A percentile compares a stretch with the other conserved stretches of the same genome.
phyloP scores from a whole-genome alignment of 2,888 invertebrate genomes.

The Patella depressa region DNA sequence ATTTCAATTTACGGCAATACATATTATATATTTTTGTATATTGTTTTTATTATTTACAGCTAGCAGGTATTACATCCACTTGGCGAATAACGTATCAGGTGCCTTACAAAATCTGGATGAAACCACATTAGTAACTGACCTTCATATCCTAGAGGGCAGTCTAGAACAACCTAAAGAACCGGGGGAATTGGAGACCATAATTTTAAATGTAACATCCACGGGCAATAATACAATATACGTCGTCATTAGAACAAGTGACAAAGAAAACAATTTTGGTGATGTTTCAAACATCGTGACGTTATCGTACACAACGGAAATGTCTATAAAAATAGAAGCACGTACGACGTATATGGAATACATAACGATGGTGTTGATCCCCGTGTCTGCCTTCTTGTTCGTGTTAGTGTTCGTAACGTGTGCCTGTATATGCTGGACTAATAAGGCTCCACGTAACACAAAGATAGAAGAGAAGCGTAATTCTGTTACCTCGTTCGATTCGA shows the following conservation, averaged over 20 bases:
- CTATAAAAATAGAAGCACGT: conserved; percentile 23
- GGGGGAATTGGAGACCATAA: conserved; percentile 25
- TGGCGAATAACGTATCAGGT: conserved; percentile 25
- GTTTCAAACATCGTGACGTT: conserved; percentile 42
- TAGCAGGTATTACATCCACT: conserved; percentile 28
- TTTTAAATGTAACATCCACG: conserved; percentile 16
- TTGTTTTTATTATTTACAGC: conserved; percentile 24
- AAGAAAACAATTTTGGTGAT: conserved; percentile 35
- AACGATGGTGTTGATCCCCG: conserved; percentile 25
- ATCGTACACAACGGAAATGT: conserved; percentile 31
- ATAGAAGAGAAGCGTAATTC: neutral
- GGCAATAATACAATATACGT: conserved; percentile 35
- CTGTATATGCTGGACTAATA: conserved; percentile 22
- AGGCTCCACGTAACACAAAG: conserved; percentile 14
- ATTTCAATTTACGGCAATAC: neutral
- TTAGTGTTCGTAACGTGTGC: conserved; percentile 19
- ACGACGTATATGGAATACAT: conserved; percentile 19
- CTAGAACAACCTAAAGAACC: conserved; percentile 20
- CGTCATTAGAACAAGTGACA: conserved; percentile 37
- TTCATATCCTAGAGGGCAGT: conserved; percentile 11
- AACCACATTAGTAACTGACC: conserved; percentile 1
- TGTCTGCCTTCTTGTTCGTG: conserved; percentile 24
- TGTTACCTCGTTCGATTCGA: conserved; percentile 14
- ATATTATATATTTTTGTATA: conserved; percentile 1
- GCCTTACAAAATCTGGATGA: conserved; percentile 18